Evolutionary conservation across 1,140 invertebrate genomes (phyloP).

Genomic region (Ceratitis capitata): DNA sequence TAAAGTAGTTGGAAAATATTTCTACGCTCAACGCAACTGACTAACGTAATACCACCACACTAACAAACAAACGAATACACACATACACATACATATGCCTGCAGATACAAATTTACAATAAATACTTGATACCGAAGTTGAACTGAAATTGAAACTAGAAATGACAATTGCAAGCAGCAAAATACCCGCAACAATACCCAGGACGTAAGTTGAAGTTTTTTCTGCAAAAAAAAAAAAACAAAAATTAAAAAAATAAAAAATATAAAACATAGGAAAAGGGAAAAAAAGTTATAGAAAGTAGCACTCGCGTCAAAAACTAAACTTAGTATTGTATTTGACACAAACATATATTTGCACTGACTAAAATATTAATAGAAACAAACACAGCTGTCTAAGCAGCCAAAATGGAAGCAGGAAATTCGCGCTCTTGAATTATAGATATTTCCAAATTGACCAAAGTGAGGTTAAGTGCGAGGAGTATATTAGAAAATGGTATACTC

Average conservation of each 20-base stretch:
- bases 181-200: not conserved
- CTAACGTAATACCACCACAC: not conserved
- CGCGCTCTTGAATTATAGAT: no score
- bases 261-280: not conserved
- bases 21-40: not conserved
- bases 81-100: not conserved
- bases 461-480: no score
- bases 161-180: constrained; percentile 15
- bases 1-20: constrained; percentile 11
- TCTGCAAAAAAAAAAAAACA: not conserved
- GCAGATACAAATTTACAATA: not conserved
- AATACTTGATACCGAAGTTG: not conserved
- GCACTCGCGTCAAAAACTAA: no score
- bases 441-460: no score
- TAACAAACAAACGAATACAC: not conserved
- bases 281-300: not conserved
- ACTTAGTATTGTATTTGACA: not conserved
- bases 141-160: constrained; percentile 11
- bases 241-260: not conserved
- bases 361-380: not conserved
- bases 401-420: not conserved
- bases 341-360: not conserved
- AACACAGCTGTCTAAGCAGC: not conserved
- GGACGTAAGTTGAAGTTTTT: not conserved
- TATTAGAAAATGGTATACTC: no score